Evolutionary conservation across 2,113 vertebrate species (phyloP).

Genomic region (Bombycilla garrulus): DNA sequence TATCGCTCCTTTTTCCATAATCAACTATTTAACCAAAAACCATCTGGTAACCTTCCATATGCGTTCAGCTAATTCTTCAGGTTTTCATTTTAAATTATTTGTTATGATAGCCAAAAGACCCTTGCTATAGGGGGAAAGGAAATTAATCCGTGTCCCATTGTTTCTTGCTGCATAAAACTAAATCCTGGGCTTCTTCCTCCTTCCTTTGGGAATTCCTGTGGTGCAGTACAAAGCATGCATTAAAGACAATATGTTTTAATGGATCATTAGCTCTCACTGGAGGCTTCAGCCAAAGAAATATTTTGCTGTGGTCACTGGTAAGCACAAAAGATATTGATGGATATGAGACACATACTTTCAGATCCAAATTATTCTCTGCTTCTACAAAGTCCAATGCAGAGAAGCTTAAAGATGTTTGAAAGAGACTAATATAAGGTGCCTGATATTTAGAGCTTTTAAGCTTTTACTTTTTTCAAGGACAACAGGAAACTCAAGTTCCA

Average conservation of each 20-base stretch:
- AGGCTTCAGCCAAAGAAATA: neutral
- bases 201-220: neutral
- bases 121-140: neutral
- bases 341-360: neutral
- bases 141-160: neutral
- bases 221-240: neutral
- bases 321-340: neutral
- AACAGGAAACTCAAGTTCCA: neutral
- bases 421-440: neutral
- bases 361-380: neutral
- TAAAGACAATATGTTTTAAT: constrained; percentile 18
- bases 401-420: neutral
- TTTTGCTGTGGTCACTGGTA: neutral
- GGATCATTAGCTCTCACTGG: neutral
- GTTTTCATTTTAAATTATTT: neutral
- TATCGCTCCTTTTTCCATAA: neutral
- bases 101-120: neutral
- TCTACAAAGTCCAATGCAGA: neutral
- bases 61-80: neutral
- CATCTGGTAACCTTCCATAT: neutral
- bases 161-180: neutral
- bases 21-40: constrained; percentile 8
- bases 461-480: neutral
- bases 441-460: neutral
- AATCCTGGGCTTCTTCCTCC: neutral